Base-by-base conservation (phyloP, 2,888 invertebrate species). In the Pharmacophagus antenor region DNA sequence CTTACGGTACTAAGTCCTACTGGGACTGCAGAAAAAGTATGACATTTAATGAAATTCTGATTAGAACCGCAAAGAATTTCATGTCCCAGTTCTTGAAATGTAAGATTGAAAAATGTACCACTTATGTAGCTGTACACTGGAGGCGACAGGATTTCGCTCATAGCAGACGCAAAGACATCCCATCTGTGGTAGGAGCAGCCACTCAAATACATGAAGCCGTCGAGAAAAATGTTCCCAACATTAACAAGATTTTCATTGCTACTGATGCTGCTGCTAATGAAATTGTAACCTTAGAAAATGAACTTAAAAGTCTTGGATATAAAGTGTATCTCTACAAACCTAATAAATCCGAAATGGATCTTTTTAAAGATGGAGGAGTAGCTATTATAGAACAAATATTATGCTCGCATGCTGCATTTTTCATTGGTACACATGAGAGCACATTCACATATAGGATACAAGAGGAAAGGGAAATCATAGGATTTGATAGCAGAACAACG, bases 381-480 rank as follows among this genome's bases (percentile, higher is more conserved):
- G 98, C 99, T 0, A 96, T 99, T 58, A 94, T 99, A 53, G 99
- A 99, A 77, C 99, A 99, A 90, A 96, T 98, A 72, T 96, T 99
- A 68, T 97, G 98, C 84, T 95, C 98, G 0, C 94, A 95, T 82
- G 95, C 97, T 0, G 93, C 94, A 66, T 94, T 93, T 77, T 99
- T 99, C 76, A 92, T 98, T 42, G 99, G 99, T 10, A 98, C 97
- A 0, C 93, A 95, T 77, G 97, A 98, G 70, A 99, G 99, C 62
- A 99, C 99, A 0, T 99, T 99, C 83, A 95, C 98, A 0, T 98
- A 96, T 80, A 93, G 99, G 59, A 99, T 99, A 67, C 98, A 99
- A 85, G 99, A 99, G 80, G 99, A 99, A 77, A 92, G 99, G 23
- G 99, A 99, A 87, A 98, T 99, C 63, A 80, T 99, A 47, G 98